phyloP scores from a whole-genome alignment of 2,113 vertebrate genomes.

The Axis porcinus region DNA sequence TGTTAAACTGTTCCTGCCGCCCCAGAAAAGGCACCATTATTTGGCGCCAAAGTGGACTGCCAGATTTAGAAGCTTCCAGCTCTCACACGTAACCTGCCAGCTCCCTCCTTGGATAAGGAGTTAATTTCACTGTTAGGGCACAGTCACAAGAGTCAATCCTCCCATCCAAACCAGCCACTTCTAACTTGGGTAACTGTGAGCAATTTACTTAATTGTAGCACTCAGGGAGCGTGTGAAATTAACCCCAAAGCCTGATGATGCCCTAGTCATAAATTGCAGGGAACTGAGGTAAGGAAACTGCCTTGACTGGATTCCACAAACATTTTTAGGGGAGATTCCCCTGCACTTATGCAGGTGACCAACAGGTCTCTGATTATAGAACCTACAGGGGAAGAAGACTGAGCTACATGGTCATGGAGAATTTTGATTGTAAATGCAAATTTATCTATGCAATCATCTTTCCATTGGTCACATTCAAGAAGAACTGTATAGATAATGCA shows the following conservation, averaged over 20 bases:
- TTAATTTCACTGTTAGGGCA: not conserved
- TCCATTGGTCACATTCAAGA: not conserved
- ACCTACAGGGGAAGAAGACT: not conserved
- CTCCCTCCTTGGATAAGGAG: not conserved
- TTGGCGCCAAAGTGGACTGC: not conserved
- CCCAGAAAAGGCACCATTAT: not conserved
- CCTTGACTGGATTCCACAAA: not conserved
- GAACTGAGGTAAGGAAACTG: not conserved
- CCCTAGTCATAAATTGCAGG: not conserved
- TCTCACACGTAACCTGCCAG: not conserved
- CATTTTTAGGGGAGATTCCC: not conserved
- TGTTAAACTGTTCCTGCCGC: not conserved
- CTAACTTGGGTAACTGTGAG: not conserved
- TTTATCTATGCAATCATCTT: conserved; percentile 16
- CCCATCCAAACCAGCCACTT: not conserved
- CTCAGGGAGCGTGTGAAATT: not conserved
- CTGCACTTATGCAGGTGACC: not conserved
- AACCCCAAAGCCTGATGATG: not conserved
- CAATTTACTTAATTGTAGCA: not conserved
- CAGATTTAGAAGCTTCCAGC: not conserved
- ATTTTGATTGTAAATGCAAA: not conserved
- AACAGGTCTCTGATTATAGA: not conserved
- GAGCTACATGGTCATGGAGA: not conserved
- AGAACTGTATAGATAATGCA: not conserved
- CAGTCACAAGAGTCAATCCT: not conserved